These are phyloP conservation scores for Eulemur rubriventer DNA, from an alignment of 2,797 vertebrate genomes.

Conservation along the genomic window DNA sequence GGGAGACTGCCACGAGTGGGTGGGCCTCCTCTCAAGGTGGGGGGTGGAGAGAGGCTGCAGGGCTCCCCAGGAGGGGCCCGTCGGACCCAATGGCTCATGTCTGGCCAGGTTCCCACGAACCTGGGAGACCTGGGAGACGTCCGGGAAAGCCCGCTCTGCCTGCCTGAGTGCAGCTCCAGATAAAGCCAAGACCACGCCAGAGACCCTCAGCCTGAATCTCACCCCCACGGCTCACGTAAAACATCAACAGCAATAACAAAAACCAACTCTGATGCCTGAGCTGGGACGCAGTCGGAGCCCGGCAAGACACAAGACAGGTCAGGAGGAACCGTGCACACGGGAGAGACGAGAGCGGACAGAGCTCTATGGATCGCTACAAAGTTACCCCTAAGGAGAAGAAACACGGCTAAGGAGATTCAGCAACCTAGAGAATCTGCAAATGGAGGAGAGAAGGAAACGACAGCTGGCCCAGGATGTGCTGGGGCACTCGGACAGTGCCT, in stretches of 20 bases:
- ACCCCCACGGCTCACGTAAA: not conserved
- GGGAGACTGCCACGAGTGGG: not conserved
- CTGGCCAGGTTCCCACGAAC: not conserved
- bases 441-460: not conserved
- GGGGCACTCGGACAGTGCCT: fast-evolving
- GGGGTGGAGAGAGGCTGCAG: not conserved
- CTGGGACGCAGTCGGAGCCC: not conserved
- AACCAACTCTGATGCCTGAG: not conserved
- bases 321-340: not conserved
- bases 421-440: not conserved
- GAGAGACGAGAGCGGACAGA: not conserved
- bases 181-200: not conserved
- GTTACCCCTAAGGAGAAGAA: not conserved
- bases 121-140: not conserved
- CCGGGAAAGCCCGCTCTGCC: not conserved
- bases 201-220: not conserved
- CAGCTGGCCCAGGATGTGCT: not conserved
- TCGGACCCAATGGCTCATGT: not conserved
- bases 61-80: not conserved
- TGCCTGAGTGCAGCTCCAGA: fast-evolving
- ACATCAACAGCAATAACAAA: not conserved
- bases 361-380: not conserved
- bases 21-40: not conserved
- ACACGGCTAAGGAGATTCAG: not conserved
- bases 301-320: not conserved